These are phyloP conservation scores for Lissocephala sabroskyi DNA, from an alignment of 2,888 invertebrate genomes.

Conservation along the genomic window DNA sequence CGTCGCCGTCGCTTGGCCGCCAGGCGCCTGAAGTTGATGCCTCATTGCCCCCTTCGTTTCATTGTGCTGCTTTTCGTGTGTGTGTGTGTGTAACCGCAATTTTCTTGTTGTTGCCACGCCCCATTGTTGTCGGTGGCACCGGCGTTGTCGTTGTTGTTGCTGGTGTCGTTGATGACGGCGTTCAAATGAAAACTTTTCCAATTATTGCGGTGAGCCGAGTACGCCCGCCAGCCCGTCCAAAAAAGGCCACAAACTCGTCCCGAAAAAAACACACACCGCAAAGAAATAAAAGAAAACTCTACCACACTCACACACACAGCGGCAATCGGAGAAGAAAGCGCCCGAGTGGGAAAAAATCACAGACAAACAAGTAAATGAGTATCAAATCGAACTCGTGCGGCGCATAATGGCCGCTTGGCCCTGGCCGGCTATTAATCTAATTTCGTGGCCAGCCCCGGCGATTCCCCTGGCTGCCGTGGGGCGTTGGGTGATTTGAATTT, in stretches of 20 bases:
- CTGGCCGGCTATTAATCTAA: conserved; percentile 54
- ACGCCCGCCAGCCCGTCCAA: conserved; percentile 7
- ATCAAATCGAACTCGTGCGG: conserved; percentile 64
- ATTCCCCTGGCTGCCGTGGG: conserved; percentile 1
- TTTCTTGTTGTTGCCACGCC: conserved; percentile 41
- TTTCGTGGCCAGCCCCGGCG: conserved; percentile 20
- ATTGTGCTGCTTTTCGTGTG: conserved; percentile 10
- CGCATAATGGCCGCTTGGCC: conserved; percentile 47
- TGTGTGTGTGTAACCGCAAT: conserved; percentile 38
- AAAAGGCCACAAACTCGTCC: conserved; percentile 11
- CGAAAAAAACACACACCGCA: too few relatives aligned
- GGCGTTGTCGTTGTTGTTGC: conserved; percentile 13
- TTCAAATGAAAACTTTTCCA: conserved; percentile 70
- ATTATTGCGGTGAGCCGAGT: conserved; percentile 61
- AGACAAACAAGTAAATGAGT: conserved; percentile 64
- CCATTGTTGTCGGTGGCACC: conserved; percentile 55
- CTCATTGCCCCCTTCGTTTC: conserved; percentile 3
- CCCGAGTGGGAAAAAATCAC: conserved; percentile 20
- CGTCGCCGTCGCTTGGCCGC: conserved; percentile 13
- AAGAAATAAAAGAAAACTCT: too few relatives aligned
- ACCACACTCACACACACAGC: too few relatives aligned
- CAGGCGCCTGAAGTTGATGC: too few relatives aligned
- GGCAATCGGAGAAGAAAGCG: not conserved
- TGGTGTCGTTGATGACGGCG: conserved; percentile 57
- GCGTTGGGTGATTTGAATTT: too few relatives aligned